Evolutionary conservation across 2,797 vertebrate genomes (phyloP), one percentile per base, ranked within the genome.

Genomic region (Amazonetta brasiliensis): DNA sequence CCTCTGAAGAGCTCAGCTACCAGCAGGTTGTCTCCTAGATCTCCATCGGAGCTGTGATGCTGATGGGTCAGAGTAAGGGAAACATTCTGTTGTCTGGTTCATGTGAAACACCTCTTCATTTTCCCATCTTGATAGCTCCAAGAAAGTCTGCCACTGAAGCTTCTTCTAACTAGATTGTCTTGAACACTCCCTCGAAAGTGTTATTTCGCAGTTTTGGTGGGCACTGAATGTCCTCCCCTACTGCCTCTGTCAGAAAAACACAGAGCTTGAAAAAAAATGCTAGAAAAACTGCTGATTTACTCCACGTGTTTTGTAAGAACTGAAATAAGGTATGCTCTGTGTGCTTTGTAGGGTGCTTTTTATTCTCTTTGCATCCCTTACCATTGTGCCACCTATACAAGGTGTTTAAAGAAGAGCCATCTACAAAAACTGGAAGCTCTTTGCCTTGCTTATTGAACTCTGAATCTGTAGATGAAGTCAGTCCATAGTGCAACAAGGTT

Each of bases 261-360:
- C 56, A 55, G 26, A 23, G 21, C 31, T 3, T 50, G 80, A 71
- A 68, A 63, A 43, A 86, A 77, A 64, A 52, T 26, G 20, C 30
- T 64, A 25, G 26, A 10, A 43, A 50, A 73, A 54, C 0, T 14
- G 6, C 25, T 15, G 12, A 44, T 84, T 66, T 25, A 15, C 50
- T 84, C 35, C 13, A 11, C 1, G 0, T 2, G 1, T 44, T 37
- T n/a, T 18, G 17, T 31, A 66, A 31, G 67, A 75, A 64, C 41
- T 84, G 4, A 28, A 37, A 30, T 11, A 15, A 69, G 6, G 22
- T 0, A 0, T 46, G 44, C 21, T 79, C 18, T 67, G 35, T 8
- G 5, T 2, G 1, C 52, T 63, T 23, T 17, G 56, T 41, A 52
- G 62, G 39, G 11, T 69, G 6, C 30, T 39, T 46, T 3, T 37